Percentiles rank a stretch among this genome's conserved stretches.
Conservation (phyloP, 2,797 vertebrate genomes). For the Corythornis leucogaster region DNA sequence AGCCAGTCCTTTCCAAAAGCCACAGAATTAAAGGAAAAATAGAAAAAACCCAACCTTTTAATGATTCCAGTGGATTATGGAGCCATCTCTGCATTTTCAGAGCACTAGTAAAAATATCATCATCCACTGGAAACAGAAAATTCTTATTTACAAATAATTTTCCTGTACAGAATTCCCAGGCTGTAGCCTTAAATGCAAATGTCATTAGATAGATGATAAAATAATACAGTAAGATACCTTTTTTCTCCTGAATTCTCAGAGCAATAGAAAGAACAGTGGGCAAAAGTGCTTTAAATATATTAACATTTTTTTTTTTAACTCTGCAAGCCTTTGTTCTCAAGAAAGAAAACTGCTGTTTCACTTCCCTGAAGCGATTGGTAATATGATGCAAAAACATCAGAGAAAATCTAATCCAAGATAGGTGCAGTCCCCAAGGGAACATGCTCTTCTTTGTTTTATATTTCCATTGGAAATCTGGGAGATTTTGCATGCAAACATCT, state of each 20-base stretch:
- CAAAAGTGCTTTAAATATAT: conserved; percentile 75
- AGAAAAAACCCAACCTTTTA: background rate
- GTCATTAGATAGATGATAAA: conserved; percentile 58
- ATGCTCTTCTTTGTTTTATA: conserved; percentile 82
- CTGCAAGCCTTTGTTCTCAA: conserved; percentile 80
- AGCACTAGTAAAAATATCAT: background rate
- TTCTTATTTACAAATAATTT: background rate
- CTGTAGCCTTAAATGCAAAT: conserved; percentile 57
- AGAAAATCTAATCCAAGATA: conserved; percentile 83
- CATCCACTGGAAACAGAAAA: background rate
- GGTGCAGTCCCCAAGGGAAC: conserved; percentile 81
- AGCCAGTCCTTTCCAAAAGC: background rate
- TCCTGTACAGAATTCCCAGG: background rate
- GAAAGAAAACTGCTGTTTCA: conserved; percentile 79
- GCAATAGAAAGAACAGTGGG: conserved; percentile 70
- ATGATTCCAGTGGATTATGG: background rate
- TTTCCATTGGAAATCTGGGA: conserved; percentile 82
- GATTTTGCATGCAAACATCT: conserved; percentile 85
- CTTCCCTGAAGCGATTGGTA: conserved; percentile 84
- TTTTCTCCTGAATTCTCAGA: conserved; percentile 58
- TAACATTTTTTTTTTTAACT: conserved; percentile 67
- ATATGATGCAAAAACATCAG: conserved; percentile 84
- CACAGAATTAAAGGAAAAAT: background rate
- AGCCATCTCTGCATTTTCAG: background rate
- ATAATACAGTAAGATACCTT: conserved; percentile 63